Evolutionary conservation across 2,113 vertebrate species (phyloP), one percentile per base, ranked within the genome.

Genomic region (Indri indri): DNA sequence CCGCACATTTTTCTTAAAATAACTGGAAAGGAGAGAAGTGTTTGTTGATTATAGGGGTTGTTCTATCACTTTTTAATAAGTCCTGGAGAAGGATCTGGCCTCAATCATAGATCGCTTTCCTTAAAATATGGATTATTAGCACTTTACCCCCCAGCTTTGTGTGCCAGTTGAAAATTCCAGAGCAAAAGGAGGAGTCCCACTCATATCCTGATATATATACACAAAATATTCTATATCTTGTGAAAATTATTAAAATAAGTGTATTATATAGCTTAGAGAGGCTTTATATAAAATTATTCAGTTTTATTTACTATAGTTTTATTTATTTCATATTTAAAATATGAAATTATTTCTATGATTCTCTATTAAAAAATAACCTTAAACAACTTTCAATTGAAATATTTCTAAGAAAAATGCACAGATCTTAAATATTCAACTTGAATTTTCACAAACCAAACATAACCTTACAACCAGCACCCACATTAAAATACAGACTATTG

Each of bases 191-290:
- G 45, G 71, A 91, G 63, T 79, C 42, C 23, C 22, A 66, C 30
- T 95, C n/a, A 73, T 7, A 74, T 74, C 50, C 70, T 94, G 30
- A 80, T 76, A 57, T 34, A 82, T 50, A 80, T 63, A 71, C 9
- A 47, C 34, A 83, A 9, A 91, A 32, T 88, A 81, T 89, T 86
- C 77, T 87, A 11, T 16, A 88, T 18, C n/a, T 88, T 25, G 1
- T 81, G 52, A 32, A 91, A 91, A 83, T 88, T 83, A 80, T 65
- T 40, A 94, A 83, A 89, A 91, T 88, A 83, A 87, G 45, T 95
- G 80, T 61, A 86, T 16, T 63, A 50, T 30, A 73, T 83, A 93
- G 16, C 5, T 88, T 94, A 89, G 66, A 52, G 25, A 97, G 27
- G 0, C 23, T 83, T 95, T 88, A 88, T 79, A 20, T 90, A 68